Conservation (phyloP, 2,888 invertebrate genomes). For the Ormyrus labotus region DNA sequence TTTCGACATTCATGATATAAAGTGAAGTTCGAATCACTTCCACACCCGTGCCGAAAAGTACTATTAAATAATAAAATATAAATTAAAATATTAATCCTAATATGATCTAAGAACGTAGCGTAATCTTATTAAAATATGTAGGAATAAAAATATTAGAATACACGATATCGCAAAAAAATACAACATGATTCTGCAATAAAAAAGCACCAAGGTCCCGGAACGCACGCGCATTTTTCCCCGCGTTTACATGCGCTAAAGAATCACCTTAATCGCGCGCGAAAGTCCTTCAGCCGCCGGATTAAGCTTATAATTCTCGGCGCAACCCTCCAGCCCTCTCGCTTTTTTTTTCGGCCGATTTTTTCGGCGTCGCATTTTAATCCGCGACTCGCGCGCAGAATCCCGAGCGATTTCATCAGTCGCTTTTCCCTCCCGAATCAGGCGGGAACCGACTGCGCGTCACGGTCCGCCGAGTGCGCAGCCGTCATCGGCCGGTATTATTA, state of each 20-base stretch:
- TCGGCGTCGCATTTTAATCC: not conserved
- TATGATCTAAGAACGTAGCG: too few relatives aligned
- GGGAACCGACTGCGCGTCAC: not conserved
- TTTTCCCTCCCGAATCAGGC: not conserved
- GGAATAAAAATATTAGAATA: too few relatives aligned
- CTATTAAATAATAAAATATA: too few relatives aligned
- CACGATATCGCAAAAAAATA: too few relatives aligned
- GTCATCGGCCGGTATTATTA: not conserved
- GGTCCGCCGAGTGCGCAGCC: not conserved
- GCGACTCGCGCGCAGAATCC: not conserved
- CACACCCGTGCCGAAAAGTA: too few relatives aligned
- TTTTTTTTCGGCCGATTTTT: not conserved
- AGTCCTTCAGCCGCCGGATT: slow-evolving; percentile 4
- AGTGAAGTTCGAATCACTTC: too few relatives aligned
- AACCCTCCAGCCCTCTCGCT: not conserved
- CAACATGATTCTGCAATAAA: too few relatives aligned
- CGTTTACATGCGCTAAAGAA: not conserved
- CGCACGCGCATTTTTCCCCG: not conserved
- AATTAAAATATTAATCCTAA: too few relatives aligned
- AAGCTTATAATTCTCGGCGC: slow-evolving; percentile 4
- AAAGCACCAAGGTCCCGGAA: too few relatives aligned
- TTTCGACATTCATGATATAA: too few relatives aligned
- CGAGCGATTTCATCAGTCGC: not conserved
- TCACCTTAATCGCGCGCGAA: not conserved
- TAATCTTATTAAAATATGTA: too few relatives aligned